These are phyloP conservation scores for Pterocles burchelli DNA, from an alignment of 2,113 vertebrate genomes.

Conservation along the genomic window DNA sequence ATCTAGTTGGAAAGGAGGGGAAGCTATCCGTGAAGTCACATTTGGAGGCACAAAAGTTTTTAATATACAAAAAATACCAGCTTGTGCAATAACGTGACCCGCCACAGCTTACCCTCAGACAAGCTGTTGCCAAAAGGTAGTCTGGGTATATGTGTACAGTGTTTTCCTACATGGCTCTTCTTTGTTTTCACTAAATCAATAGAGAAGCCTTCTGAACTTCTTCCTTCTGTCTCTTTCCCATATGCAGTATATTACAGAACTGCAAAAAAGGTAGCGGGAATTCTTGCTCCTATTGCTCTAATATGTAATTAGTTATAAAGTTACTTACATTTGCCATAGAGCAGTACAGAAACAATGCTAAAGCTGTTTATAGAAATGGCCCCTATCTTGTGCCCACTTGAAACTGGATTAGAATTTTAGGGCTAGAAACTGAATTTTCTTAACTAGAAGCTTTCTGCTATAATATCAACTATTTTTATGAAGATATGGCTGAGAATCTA, in stretches of 20 bases:
- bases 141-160: background rate
- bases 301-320: background rate
- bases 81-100: background rate
- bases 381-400: background rate
- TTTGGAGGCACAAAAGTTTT: background rate
- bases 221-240: background rate
- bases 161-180: background rate
- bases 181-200: background rate
- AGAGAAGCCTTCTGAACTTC: background rate
- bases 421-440: background rate
- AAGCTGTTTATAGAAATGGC: background rate
- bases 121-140: background rate
- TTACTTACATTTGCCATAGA: background rate
- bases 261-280: background rate
- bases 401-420: background rate
- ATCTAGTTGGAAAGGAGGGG: background rate
- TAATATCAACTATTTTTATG: background rate
- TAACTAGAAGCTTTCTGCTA: background rate
- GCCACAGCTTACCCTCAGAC: background rate
- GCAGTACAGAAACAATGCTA: background rate
- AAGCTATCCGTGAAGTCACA: background rate
- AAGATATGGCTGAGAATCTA: background rate
- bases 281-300: background rate
- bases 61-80: background rate
- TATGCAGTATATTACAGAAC: background rate